Base-by-base conservation (phyloP, 2,797 vertebrate species). In the Rhinella marina region DNA sequence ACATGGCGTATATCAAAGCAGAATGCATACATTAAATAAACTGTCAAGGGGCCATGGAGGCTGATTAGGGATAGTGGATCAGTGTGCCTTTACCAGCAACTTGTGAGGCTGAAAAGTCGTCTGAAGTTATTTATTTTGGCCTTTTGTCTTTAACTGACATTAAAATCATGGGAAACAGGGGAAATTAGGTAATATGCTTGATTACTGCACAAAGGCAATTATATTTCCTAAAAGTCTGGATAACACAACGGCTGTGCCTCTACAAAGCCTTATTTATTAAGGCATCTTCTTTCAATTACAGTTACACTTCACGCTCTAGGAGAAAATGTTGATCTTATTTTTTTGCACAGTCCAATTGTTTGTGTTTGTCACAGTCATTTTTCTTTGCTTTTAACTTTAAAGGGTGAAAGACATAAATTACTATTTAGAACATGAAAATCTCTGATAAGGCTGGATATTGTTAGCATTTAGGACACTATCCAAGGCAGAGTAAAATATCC, bases 291-390 rank as follows among this genome's bases (percentile, higher is more conserved):
- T 66, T 50, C 61, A 48, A 50, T 64, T 66, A 64, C 2, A 81
- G 66, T 81, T 81, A 66, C 59, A 12, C 13, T 16, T 64, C 14
- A 25, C 25, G 62, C 16, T 81, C 80, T 50, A 3, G 61, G 61
- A 66, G 32, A 81, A 81, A 50, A 81, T 21, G 21, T 9, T 59
- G 48, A 62, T 48, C 10, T 80, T 61, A 50, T 59, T 84, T 72
- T 41, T 84, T 72, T 85, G 57, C 29, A 41, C 14, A 50, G 29
- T 77, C 27, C 54, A 77, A 62, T 61, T 84, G 17, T 77, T 59
- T 73, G 13, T 85, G 4, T 85, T 79, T 85, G 56, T 87, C 85
- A 81, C 76, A 79, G 66, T 72, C 50, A 87, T 41, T 59, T 61
- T 10, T 57, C 70, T 68, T 16, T 64, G 29, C 27, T 80, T 61